These are phyloP conservation scores for Falco punctatus DNA, from an alignment of 2,113 vertebrate genomes.

Conservation along the genomic window DNA sequence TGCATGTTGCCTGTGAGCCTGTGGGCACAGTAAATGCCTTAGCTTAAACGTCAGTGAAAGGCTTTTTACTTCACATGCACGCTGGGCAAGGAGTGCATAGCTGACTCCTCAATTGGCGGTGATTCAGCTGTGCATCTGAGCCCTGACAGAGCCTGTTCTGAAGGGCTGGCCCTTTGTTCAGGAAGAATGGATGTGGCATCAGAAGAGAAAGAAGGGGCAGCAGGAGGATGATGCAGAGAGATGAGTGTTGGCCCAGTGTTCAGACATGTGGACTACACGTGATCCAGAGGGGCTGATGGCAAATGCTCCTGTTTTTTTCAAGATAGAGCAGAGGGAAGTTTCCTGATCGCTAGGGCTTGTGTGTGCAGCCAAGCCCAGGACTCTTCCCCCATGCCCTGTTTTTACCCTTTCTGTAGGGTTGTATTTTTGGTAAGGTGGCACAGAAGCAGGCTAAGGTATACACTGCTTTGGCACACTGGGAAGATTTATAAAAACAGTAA, in stretches of 20 bases:
- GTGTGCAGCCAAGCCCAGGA: fast-evolving
- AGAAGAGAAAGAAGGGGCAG: fast-evolving
- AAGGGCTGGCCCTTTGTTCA: background rate
- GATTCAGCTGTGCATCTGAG: background rate
- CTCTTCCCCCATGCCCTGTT: background rate
- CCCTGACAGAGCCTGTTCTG: background rate
- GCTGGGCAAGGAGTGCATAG: fast-evolving
- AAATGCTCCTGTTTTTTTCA: background rate
- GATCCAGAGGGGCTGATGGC: background rate
- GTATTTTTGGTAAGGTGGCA: background rate
- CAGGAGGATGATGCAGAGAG: background rate
- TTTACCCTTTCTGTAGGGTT: background rate
- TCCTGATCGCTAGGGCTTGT: background rate
- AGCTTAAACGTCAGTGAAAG: background rate
- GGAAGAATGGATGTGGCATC: background rate
- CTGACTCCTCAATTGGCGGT: background rate
- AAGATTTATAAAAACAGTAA: background rate
- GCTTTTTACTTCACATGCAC: background rate
- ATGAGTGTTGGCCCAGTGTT: background rate
- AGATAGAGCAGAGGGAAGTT: background rate
- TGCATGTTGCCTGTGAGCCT: background rate
- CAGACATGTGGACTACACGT: background rate
- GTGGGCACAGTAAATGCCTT: background rate
- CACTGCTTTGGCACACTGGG: background rate
- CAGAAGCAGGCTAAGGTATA: background rate